phyloP scores from a whole-genome alignment of 2,888 invertebrate species.

The Sceliomorpha sp. region DNA sequence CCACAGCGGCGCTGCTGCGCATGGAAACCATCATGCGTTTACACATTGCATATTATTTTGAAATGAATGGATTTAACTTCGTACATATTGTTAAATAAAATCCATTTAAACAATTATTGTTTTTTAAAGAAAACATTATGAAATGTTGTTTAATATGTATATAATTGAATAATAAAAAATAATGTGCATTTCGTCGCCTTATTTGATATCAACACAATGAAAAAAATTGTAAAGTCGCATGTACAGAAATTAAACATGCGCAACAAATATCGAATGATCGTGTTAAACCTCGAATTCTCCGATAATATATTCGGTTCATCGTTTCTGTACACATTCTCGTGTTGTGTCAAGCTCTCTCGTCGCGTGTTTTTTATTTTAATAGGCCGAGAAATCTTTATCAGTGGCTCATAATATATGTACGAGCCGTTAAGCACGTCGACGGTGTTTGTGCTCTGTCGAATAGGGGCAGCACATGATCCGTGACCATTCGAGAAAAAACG shows the following conservation, averaged over 20 bases:
- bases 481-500: constrained; percentile 58
- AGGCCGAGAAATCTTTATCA: constrained; percentile 68
- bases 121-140: too few relatives aligned
- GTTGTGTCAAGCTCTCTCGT: constrained; percentile 30
- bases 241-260: constrained; percentile 8
- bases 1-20: too few relatives aligned
- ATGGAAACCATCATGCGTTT: too few relatives aligned
- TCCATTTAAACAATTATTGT: too few relatives aligned
- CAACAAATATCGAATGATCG: constrained; percentile 43
- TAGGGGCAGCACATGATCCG: constrained; percentile 63
- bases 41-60: too few relatives aligned
- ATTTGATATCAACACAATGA: constrained; percentile 2
- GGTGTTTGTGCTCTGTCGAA: constrained; percentile 61
- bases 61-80: too few relatives aligned
- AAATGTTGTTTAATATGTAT: too few relatives aligned
- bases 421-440: constrained; percentile 51
- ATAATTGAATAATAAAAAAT: too few relatives aligned
- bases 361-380: constrained; percentile 56
- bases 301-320: constrained; percentile 53
- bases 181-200: too few relatives aligned
- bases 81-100: too few relatives aligned
- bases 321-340: constrained; percentile 46
- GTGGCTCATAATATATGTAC: constrained; percentile 49
- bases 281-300: constrained; percentile 45
- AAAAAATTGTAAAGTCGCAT: constrained; percentile 8